Conservation (phyloP, 2,113 vertebrate genomes). For the Amazona vittata region DNA sequence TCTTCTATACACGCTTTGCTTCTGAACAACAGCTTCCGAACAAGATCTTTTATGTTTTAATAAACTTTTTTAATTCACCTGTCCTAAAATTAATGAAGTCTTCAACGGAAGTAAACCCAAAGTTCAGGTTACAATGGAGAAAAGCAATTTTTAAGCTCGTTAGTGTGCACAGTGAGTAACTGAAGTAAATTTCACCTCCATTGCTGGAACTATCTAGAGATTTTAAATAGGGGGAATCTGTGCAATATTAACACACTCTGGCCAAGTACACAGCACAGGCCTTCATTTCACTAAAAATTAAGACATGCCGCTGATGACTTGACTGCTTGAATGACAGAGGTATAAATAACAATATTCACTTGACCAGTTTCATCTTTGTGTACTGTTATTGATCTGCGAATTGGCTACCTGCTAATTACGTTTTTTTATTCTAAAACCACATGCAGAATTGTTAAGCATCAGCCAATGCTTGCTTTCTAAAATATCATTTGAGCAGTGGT, state of each 20-base stretch:
- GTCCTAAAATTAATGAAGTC: not conserved
- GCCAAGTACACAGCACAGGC: not conserved
- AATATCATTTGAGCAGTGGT: not conserved
- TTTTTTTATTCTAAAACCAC: not conserved
- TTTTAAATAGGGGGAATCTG: not conserved
- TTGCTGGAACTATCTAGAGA: not conserved
- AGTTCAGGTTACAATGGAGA: not conserved
- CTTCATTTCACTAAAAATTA: not conserved
- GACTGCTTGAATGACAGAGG: not conserved
- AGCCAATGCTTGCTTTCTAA: not conserved
- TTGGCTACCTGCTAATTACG: not conserved
- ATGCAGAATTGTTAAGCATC: not conserved
- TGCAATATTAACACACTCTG: not conserved
- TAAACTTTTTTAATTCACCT: not conserved
- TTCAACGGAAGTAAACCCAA: not conserved
- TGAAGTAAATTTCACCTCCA: not conserved
- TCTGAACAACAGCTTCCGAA: not conserved
- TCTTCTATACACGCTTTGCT: not conserved
- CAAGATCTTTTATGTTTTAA: not conserved
- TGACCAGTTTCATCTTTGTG: not conserved
- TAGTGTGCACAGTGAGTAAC: rapidly evolving
- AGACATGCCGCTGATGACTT: not conserved
- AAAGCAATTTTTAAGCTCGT: not conserved
- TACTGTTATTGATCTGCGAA: not conserved
- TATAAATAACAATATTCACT: not conserved